Percentiles rank a stretch among this genome's conserved stretches.
Conservation (phyloP, 2,888 invertebrate species). For the Protonemura montana region DNA sequence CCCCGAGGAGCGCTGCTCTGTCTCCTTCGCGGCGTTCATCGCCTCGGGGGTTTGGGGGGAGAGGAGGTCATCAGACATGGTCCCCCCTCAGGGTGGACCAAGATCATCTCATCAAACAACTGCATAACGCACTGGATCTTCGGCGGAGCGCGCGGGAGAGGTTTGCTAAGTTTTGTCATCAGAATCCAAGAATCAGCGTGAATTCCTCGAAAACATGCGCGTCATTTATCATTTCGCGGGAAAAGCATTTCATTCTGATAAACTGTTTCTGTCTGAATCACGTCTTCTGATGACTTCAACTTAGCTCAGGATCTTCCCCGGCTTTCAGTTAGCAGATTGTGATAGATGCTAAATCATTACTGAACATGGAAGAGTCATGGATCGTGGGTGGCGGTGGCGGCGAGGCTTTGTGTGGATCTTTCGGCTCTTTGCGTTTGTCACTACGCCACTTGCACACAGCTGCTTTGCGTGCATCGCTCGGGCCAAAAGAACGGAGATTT, state of each 20-base stretch:
- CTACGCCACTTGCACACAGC: conserved; percentile 22
- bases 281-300: conserved; percentile 32
- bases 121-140: conserved; percentile 48
- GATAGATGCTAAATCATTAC: conserved; percentile 33
- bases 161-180: background rate
- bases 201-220: background rate
- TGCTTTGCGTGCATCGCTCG: conserved; percentile 26
- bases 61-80: conserved; percentile 32
- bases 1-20: background rate
- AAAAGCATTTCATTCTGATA: conserved; percentile 30
- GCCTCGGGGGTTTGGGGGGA: conserved; percentile 28
- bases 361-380: conserved; percentile 19
- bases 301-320: background rate
- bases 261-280: conserved; percentile 26
- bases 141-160: background rate
- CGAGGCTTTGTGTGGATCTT: conserved; percentile 37
- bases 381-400: background rate
- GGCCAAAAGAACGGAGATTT: background rate
- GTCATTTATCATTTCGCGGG: conserved; percentile 27
- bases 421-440: conserved; percentile 16
- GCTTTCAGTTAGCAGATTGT: conserved; percentile 36
- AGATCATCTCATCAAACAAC: conserved; percentile 32
- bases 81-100: conserved; percentile 40
- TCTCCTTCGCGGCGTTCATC: conserved; percentile 40
- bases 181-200: background rate